Evolutionary conservation across 2,113 vertebrate species (phyloP).

Genomic region (Psittacula cyanocephala): DNA sequence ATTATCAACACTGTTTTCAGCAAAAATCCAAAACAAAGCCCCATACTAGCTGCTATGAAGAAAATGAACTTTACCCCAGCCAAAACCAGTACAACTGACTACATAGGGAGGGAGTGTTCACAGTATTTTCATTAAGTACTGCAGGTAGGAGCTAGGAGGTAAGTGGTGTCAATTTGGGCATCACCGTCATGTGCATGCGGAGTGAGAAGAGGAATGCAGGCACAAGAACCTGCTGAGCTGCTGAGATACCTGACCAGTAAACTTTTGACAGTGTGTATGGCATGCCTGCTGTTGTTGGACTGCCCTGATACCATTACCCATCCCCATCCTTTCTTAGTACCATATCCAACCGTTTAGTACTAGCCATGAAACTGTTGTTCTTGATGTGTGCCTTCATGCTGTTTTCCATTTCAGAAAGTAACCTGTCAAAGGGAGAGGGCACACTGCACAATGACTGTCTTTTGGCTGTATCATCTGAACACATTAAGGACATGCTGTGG

Average conservation of each 20-base stretch:
- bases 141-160: neutral
- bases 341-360: neutral
- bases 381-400: neutral
- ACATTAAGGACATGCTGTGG: neutral
- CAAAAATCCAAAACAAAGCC: neutral
- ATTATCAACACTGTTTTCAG: neutral
- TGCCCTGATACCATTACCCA: neutral
- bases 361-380: neutral
- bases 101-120: neutral
- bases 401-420: neutral
- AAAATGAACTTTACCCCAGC: neutral
- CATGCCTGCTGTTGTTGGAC: neutral
- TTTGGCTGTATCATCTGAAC: neutral
- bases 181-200: accelerated
- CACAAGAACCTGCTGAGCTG: neutral
- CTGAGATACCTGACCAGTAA: neutral
- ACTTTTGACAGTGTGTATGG: neutral
- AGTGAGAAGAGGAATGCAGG: neutral
- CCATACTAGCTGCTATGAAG: neutral
- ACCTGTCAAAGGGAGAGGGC: neutral
- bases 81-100: neutral
- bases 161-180: neutral
- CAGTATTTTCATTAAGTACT: neutral
- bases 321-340: neutral
- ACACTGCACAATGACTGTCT: neutral